These are phyloP conservation scores for Xerus rutilus DNA, from an alignment of 2,797 vertebrate species.

Conservation along the genomic window DNA sequence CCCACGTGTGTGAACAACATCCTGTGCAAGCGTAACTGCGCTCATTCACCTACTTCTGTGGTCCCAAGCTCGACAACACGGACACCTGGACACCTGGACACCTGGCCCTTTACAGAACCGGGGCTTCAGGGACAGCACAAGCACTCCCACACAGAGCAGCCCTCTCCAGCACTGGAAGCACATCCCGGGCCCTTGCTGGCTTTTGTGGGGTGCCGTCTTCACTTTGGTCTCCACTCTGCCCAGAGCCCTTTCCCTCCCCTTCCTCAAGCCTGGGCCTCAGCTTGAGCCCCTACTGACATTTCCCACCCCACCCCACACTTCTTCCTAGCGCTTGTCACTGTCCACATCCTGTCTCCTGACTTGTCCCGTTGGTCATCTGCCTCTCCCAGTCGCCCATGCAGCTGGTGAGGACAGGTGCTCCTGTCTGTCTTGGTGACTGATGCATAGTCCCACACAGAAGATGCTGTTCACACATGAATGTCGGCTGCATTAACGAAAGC, in stretches of 20 bases:
- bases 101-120: not conserved
- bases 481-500: not conserved
- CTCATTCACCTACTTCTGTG: no score
- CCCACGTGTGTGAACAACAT: fast-evolving
- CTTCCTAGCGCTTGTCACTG: not conserved
- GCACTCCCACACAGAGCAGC: not conserved
- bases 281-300: no score
- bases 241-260: not conserved
- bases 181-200: not conserved
- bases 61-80: not conserved
- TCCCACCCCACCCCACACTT: not conserved
- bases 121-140: no score
- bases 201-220: fast-evolving
- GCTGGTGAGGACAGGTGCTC: not conserved
- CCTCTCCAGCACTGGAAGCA: not conserved
- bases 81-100: fast-evolving
- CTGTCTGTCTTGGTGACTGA: not conserved
- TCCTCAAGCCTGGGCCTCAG: no score
- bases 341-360: fast-evolving
- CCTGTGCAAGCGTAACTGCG: not conserved
- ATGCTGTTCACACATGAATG: not conserved
- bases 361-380: not conserved
- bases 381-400: no score
- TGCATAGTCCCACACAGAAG: not conserved
- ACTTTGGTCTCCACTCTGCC: not conserved